Conservation (phyloP, 2,888 invertebrate species). For the Nudaria mundana region DNA sequence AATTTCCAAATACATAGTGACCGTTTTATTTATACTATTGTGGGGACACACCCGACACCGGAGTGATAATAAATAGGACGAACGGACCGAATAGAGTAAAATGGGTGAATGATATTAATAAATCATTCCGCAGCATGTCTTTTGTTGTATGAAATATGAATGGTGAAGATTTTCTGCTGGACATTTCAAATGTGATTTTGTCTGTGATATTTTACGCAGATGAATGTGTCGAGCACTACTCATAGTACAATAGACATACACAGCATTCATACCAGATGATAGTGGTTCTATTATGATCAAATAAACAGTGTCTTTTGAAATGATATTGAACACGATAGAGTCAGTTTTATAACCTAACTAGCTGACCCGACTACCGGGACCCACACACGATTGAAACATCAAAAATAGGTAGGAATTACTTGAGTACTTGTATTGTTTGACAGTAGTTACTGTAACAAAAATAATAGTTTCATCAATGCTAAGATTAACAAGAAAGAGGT, state of each 20-base stretch:
- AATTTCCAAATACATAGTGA: constrained; percentile 11
- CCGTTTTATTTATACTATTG: constrained; percentile 21
- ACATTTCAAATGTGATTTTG: constrained; percentile 17
- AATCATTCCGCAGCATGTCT: constrained; percentile 31
- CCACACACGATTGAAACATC: too few species aligned
- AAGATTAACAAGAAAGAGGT: too few species aligned
- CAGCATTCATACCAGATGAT: too few species aligned
- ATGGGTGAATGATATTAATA: constrained; percentile 37
- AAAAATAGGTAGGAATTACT: too few species aligned
- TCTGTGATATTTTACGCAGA: constrained; percentile 14
- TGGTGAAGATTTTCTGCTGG: constrained; percentile 18
- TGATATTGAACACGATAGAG: too few species aligned
- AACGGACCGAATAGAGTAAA: constrained; percentile 27
- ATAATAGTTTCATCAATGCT: too few species aligned
- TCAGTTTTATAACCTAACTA: too few species aligned
- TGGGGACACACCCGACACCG: constrained; percentile 16
- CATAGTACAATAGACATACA: not conserved
- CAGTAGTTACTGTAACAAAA: too few species aligned
- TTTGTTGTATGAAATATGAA: constrained; percentile 35
- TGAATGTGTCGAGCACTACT: not conserved
- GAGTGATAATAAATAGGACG: constrained; percentile 33
- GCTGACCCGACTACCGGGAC: too few species aligned
- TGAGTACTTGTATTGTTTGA: too few species aligned
- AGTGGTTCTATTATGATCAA: too few species aligned
- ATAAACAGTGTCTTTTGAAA: too few species aligned